Percentiles rank a stretch among this genome's conserved stretches.
Evolutionary conservation across 1,140 invertebrate species (phyloP).

Genomic region (Brachionus calyciflorus): DNA sequence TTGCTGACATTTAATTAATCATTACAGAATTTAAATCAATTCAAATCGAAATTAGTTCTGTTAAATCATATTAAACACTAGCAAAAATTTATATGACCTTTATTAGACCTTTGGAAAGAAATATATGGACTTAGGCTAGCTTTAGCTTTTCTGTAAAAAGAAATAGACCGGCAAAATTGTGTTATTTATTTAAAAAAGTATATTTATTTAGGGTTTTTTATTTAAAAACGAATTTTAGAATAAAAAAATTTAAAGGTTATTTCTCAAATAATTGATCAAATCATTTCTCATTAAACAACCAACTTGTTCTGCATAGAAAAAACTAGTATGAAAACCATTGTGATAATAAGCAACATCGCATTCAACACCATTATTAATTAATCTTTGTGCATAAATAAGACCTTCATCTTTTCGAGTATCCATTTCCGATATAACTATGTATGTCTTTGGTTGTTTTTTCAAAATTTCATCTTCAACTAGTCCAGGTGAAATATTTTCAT

Average conservation of each 20-base stretch:
- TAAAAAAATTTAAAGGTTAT: conserved; percentile 6
- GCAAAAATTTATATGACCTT: too few species aligned
- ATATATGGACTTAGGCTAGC: too few species aligned
- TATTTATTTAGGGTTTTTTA: too few species aligned
- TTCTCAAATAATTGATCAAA: conserved; percentile 6
- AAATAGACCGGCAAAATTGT: too few species aligned
- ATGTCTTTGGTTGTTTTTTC: conserved; percentile 29
- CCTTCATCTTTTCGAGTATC: conserved; percentile 37
- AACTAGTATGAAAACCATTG: conserved; percentile 36
- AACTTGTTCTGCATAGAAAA: background rate
- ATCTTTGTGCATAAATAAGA: conserved; percentile 38
- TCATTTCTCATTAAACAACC: background rate
- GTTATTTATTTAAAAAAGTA: too few species aligned
- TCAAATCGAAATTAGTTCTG: too few species aligned
- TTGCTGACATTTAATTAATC: too few species aligned
- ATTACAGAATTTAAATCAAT: too few species aligned
- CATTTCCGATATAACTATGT: conserved; percentile 17
- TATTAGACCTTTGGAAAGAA: too few species aligned
- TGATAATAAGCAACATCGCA: conserved; percentile 21
- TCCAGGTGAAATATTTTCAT: conserved; percentile 18
- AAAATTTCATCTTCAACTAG: conserved; percentile 3
- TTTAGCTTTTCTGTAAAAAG: too few species aligned
- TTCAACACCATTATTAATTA: conserved; percentile 19
- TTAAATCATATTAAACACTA: too few species aligned
- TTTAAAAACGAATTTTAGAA: too few species aligned